phyloP scores from a whole-genome alignment of 1,140 invertebrate species.

The Diprion similis region DNA sequence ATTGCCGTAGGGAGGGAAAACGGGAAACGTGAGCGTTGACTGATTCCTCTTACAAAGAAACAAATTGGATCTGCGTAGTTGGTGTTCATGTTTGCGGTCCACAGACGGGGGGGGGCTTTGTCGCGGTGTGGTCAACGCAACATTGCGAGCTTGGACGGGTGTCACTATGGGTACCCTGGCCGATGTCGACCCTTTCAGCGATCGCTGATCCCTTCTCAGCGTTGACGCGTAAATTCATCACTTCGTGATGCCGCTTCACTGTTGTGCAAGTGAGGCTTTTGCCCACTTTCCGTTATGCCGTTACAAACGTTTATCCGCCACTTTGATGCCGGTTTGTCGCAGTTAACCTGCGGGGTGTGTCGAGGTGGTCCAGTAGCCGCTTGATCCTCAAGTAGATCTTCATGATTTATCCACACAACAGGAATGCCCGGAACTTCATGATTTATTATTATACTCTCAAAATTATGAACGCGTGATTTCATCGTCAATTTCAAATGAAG shows the following conservation, averaged over 20 bases:
- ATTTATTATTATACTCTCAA: background rate
- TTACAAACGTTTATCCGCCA: too few relatives aligned
- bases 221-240: background rate
- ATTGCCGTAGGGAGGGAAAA: too few relatives aligned
- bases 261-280: background rate
- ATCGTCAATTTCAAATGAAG: too few relatives aligned
- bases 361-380: background rate
- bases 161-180: background rate
- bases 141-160: background rate
- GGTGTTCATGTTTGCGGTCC: background rate
- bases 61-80: background rate
- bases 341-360: too few relatives aligned
- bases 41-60: background rate
- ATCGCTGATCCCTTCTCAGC: conserved; percentile 1
- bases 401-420: background rate
- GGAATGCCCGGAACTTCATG: background rate
- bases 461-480: background rate
- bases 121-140: background rate
- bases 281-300: background rate
- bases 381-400: background rate
- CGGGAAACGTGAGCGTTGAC: too few relatives aligned
- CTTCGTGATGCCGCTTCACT: background rate
- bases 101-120: background rate
- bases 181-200: background rate
- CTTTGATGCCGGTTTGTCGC: too few relatives aligned